Base-by-base conservation (phyloP, 2,113 vertebrate species). In the Montifringilla adamsi region DNA sequence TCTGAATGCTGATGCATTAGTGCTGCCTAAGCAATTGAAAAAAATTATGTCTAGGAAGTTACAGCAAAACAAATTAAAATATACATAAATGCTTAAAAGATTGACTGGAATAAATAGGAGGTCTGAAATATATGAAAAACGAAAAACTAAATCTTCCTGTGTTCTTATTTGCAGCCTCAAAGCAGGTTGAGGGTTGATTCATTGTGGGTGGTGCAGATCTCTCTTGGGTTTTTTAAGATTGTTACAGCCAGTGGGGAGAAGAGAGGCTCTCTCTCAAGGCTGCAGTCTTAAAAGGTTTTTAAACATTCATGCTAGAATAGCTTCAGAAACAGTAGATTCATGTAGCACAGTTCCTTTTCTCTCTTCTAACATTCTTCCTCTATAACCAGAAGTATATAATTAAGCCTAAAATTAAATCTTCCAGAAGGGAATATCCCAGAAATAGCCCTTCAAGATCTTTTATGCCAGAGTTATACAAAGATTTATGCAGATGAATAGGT, bases 351-450 rank as follows among this genome's bases (percentile, higher is more conserved):
- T 46, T 62, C 79, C 46, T 89, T 84, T 78, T 81, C 37, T 90
- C 64, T 85, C 21, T 89, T 90, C 68, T 76, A 41, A 59, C 58
- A 37, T 73, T 79, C 46, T 91, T 85, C 3, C 0, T 50, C 78
- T 92, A n/a, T 84, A 92, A 88, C 70, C 80, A 89, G 68, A 90
- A 91, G 68, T 55, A 53, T 87, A 66, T 97, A 94, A 97, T 96
- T 94, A 90, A 90, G 52, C 52, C 94, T 93, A 94, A 96, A 97
- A 96, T 95, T 87, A 96, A 92, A 89, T 74, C 91, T 93, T 93
- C 35, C 68, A 84, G 76, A 94, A 90, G 68, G 24, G 47, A 93
- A 56, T 68, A 75, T 92, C 46, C 64, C 74, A 93, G 76, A 96
- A 97, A 96, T 92, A 93, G 76, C 50, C 13, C 0, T 83, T 84